Evolutionary conservation across 1,140 invertebrate species (phyloP), one percentile per base, ranked within the genome.

Genomic region (Araneus ventricosus): DNA sequence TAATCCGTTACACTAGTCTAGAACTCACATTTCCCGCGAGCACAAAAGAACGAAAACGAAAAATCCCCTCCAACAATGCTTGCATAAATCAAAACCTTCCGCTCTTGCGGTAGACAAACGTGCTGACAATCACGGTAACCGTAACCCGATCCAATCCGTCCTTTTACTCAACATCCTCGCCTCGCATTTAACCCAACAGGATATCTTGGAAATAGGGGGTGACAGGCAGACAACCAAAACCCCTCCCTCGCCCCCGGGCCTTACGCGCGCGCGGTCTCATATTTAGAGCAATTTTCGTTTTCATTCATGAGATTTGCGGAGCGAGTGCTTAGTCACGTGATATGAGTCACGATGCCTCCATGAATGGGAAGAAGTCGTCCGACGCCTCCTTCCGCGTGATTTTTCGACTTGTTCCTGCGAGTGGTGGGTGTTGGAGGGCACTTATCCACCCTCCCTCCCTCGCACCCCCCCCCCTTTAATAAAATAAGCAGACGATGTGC

Each of bases 321-420:
- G 45, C 17, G 45, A 52, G 17, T 22, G 41, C 27, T 45, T 84
- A 52, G 82, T 84, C 82, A 84, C 82, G 41, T 84, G 82, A 84
- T 41, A 57, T 84, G 82, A 84, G 82, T 84, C 82, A 84, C 82
- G 82, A 57, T 57, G 41, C 20, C 34, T 52, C 41, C 41, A 45
- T 84, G 82, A 84, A 84, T 84, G 82, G 82, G 41, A 57, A 84
- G 82, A 52, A 84, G 45, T 84, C 82, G 82, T 84, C n/a, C 34
- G 82, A 52, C 82, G 82, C 22, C 41, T 84, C 82, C 45, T 10
- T 14, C 82, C 82, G 27, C 82, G 41, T 84, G 82, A 84, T 57
- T 52, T 57, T 84, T 45, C 39, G 45, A 24, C 82, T 84, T 24
- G 34, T 20, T 39, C 45, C 45, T 52, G 45, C 17, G 45, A 52